phyloP scores from a whole-genome alignment of 2,888 invertebrate genomes.

The Sepioteuthis lessoniana region DNA sequence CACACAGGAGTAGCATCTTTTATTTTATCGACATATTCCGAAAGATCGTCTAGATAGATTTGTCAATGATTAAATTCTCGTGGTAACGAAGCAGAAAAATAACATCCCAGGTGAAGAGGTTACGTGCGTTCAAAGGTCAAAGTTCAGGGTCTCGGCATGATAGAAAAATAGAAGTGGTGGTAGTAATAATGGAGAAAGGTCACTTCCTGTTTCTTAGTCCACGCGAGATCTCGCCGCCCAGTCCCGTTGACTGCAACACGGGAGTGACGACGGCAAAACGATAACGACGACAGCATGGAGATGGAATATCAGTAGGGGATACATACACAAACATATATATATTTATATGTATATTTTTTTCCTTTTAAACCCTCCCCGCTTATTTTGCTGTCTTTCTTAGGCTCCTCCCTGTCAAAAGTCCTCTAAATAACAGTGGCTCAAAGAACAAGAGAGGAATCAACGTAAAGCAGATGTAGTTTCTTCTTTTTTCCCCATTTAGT shows the following conservation, averaged over 20 bases:
- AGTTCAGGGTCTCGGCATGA: background rate
- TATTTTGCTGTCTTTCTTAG: background rate
- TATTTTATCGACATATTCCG: no score
- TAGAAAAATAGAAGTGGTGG: background rate
- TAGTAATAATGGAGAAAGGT: background rate
- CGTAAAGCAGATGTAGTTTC: background rate
- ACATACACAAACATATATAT: background rate
- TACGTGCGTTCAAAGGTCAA: background rate
- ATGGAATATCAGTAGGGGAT: slow-evolving; percentile 1
- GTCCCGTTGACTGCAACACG: background rate
- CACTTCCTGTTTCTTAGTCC: background rate
- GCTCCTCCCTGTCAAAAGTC: background rate
- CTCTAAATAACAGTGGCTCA: background rate
- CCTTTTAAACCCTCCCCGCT: background rate
- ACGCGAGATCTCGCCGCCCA: background rate
- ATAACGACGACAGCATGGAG: background rate
- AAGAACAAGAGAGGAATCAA: background rate
- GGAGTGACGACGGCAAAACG: background rate
- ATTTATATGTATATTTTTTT: background rate
- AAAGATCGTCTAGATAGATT: no score
- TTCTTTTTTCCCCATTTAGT: background rate
- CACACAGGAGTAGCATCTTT: no score
- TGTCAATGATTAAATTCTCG: background rate
- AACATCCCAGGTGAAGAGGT: background rate
- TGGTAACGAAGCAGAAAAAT: background rate